Percentiles rank a stretch among this genome's conserved stretches.
phyloP scores from a whole-genome alignment of 2,113 vertebrate species.

The Notothenia coriiceps region DNA sequence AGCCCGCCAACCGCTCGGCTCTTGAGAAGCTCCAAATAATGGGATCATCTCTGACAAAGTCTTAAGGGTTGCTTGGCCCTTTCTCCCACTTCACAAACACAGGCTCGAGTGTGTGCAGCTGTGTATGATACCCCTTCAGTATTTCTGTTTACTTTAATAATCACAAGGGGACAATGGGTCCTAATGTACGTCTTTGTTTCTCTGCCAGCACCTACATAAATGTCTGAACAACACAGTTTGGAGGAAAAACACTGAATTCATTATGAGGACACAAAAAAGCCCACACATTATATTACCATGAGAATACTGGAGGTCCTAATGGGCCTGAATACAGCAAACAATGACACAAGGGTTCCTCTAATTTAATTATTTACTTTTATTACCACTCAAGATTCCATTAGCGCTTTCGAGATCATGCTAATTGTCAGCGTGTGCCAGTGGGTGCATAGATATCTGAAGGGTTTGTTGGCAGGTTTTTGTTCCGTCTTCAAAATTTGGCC shows the following conservation, averaged over 20 bases:
- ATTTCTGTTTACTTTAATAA: slow-evolving; percentile 84
- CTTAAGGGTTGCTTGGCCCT: slow-evolving; percentile 77
- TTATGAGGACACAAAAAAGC: slow-evolving; percentile 65
- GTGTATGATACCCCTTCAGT: slow-evolving; percentile 70
- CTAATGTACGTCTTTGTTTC: slow-evolving; percentile 83
- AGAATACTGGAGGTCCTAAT: slow-evolving; percentile 79
- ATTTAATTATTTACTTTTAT: slow-evolving; percentile 81
- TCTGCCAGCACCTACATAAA: slow-evolving; percentile 81
- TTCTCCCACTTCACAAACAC: slow-evolving; percentile 71
- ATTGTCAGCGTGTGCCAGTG: slow-evolving; percentile 72
- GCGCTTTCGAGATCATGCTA: slow-evolving; percentile 73
- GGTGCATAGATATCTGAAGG: slow-evolving; percentile 80
- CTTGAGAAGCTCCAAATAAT: slow-evolving; percentile 72
- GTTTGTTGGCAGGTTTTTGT: slow-evolving; percentile 71
- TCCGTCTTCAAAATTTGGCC: slow-evolving; percentile 76
- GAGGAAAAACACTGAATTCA: slow-evolving; percentile 78
- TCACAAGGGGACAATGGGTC: slow-evolving; percentile 68
- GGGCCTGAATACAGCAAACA: slow-evolving; percentile 72
- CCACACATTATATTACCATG: slow-evolving; percentile 78
- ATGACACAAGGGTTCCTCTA: slow-evolving; percentile 71
- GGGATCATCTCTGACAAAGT: slow-evolving; percentile 71
- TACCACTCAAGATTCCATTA: slow-evolving; percentile 83
- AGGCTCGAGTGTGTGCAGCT: slow-evolving; percentile 81
- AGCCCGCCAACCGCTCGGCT: slow-evolving; percentile 35
- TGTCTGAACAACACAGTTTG: slow-evolving; percentile 77